Base-by-base conservation (phyloP, 2,888 invertebrate genomes). In the Cheilosia vernalis region DNA sequence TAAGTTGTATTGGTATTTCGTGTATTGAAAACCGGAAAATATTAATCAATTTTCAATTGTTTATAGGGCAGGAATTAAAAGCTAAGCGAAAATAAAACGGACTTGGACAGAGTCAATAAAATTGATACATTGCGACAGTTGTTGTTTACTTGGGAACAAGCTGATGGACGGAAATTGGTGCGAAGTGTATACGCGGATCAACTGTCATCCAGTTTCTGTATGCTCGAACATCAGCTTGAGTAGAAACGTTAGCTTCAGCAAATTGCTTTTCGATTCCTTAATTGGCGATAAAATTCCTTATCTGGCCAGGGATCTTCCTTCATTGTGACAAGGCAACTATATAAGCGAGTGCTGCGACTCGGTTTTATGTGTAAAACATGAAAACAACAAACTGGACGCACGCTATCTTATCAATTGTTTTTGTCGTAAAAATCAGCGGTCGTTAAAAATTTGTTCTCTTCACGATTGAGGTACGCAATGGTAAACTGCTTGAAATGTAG, bases 1-100 rank as follows among this genome's bases (percentile, higher is more conserved):
- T 17, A 17, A 3, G 2, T 27, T 51, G 55, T 37, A 56, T 80
- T 42, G 61, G 51, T 21, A 60, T 66, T 76, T 76, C 66, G 66
- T 72, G 10, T 33, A 37, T 37, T 33, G 21, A 49, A 66, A 70
- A 90, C 90, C 90, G 91, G 91, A 90, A 90, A 90, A 90, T 15
- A 89, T 90, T 90, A 90, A 90, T 90, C 89, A 91, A 89, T 91
- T 89, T 89, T 89, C 90, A 90, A 90, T 90, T 90, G 89, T 88
- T 88, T 90, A 88, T 89, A 89, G 69, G 66, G 58, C 58, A 60
- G 27, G 47, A 61, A 74, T 30, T 47, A 74, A 66, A 69, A 63
- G 49, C 60, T 61, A 73, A 73, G 49, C 72, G 30, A 44, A 33
- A 37, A 42, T 13, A 49, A 33, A 21, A 66, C 10, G n/a, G 47